Percentiles rank a stretch among this genome's conserved stretches.
Evolutionary conservation across 1,140 invertebrate genomes (phyloP).

Genomic region (Drosophila parvula): DNA sequence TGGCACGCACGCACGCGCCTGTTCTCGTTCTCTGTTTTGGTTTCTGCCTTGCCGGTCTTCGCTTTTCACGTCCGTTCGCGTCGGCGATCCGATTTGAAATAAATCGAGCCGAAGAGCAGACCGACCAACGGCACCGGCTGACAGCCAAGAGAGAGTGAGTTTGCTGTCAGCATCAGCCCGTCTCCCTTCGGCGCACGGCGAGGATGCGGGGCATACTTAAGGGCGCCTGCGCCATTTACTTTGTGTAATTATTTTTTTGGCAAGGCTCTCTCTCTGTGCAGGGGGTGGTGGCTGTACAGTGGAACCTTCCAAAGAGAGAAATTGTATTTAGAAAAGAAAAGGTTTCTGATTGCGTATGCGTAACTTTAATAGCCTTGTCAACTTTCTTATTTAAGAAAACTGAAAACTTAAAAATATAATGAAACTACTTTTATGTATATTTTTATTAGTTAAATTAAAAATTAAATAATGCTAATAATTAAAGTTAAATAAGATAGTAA

Average conservation of each 20-base stretch:
- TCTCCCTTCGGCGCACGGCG: slow-evolving; percentile 13
- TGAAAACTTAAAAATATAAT: no score
- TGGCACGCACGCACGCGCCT: slow-evolving; percentile 63
- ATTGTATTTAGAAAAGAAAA: no score
- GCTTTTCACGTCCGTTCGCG: slow-evolving; percentile 43
- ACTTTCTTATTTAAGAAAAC: no score
- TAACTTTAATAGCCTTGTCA: no score
- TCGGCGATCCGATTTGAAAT: slow-evolving; percentile 55
- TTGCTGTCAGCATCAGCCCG: background rate
- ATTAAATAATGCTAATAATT: no score
- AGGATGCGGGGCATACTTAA: slow-evolving; percentile 40
- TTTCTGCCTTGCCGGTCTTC: background rate
- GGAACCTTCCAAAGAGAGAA: background rate
- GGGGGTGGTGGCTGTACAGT: slow-evolving; percentile 27
- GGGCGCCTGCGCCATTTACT: slow-evolving; percentile 59
- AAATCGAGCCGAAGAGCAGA: slow-evolving; percentile 26
- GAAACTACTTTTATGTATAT: no score
- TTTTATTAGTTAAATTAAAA: no score
- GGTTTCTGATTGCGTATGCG: no score
- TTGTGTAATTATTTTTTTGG: slow-evolving; percentile 48
- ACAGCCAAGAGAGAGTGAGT: background rate
- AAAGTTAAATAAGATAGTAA: no score
- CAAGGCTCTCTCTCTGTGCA: slow-evolving; percentile 18
- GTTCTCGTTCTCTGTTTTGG: background rate
- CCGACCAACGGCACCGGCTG: slow-evolving; percentile 13